phyloP scores from a whole-genome alignment of 2,797 vertebrate species.

The Mycteria americana region DNA sequence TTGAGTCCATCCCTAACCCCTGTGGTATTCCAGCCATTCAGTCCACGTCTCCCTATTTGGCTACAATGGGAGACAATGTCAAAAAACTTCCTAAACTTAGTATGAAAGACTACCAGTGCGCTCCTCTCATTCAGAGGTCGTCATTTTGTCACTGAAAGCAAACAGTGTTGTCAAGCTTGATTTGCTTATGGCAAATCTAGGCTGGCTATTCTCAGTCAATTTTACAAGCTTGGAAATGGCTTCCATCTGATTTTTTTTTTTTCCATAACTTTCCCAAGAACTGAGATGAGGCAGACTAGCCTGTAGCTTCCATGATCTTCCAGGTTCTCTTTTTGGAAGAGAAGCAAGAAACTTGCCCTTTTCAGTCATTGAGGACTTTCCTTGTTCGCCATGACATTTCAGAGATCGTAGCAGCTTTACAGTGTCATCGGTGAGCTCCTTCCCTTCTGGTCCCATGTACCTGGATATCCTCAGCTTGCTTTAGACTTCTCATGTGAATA shows the following conservation, averaged over 20 bases:
- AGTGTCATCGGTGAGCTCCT: neutral
- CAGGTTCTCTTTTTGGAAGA: neutral
- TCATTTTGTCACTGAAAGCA: neutral
- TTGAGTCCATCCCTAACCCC: neutral
- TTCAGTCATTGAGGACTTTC: neutral
- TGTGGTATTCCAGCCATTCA: neutral
- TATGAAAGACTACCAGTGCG: rapidly evolving
- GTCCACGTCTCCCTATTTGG: neutral
- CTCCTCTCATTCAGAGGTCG: neutral
- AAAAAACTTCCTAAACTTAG: neutral
- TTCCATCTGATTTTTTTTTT: neutral
- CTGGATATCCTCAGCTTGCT: neutral
- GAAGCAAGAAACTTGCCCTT: neutral
- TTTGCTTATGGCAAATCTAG: neutral
- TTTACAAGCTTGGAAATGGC: neutral
- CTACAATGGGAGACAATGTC: neutral
- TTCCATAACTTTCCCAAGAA: neutral
- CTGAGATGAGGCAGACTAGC: neutral
- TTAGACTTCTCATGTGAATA: neutral
- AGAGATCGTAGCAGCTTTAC: neutral
- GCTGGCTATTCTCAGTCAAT: neutral
- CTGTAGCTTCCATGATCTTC: neutral
- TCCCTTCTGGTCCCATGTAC: neutral
- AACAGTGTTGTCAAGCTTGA: neutral
- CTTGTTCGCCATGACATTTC: neutral